Percentiles rank a stretch among this genome's conserved stretches.
Evolutionary conservation across 2,797 vertebrate genomes (phyloP).

Genomic region (Leptatherina wallacei): DNA sequence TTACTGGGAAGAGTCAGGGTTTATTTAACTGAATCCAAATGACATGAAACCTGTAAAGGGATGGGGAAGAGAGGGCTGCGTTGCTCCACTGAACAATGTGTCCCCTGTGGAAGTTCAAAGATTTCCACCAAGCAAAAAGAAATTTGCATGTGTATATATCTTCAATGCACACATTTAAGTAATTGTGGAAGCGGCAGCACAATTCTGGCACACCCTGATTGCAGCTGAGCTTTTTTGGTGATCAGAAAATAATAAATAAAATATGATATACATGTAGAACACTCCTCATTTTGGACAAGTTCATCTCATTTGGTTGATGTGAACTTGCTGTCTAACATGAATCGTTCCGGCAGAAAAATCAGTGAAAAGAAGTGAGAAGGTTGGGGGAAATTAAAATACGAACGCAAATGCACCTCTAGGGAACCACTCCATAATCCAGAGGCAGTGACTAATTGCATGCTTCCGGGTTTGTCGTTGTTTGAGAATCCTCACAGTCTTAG

Average conservation of each 20-base stretch:
- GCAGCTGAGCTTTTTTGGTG: conserved; percentile 50
- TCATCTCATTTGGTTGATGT: conserved; percentile 69
- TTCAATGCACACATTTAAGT: conserved; percentile 36
- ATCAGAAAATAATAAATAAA: conserved; percentile 63
- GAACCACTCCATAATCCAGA: conserved; percentile 75
- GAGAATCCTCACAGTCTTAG: conserved; percentile 62
- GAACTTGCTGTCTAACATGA: conserved; percentile 63
- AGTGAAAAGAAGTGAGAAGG: conserved; percentile 58
- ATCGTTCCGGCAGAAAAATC: conserved; percentile 54
- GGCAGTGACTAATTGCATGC: conserved; percentile 75
- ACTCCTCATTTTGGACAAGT: conserved; percentile 55
- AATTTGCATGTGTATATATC: conserved; percentile 41
- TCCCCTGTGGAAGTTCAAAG: conserved; percentile 20
- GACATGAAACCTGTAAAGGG: conserved; percentile 43
- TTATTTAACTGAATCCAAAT: conserved; percentile 64
- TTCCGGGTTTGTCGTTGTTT: conserved; percentile 71
- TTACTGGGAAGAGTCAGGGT: conserved; percentile 54
- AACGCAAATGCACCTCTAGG: conserved; percentile 58
- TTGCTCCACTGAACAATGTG: conserved; percentile 35
- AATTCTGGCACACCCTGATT: conserved; percentile 42
- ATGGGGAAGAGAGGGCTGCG: conserved; percentile 12
- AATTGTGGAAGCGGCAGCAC: conserved; percentile 10
- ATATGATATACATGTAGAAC: conserved; percentile 58
- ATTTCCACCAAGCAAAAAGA: conserved; percentile 21
- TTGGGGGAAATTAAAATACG: conserved; percentile 66